Evolutionary conservation across 2,113 vertebrate species (phyloP).

Genomic region (Quiscalus mexicanus): DNA sequence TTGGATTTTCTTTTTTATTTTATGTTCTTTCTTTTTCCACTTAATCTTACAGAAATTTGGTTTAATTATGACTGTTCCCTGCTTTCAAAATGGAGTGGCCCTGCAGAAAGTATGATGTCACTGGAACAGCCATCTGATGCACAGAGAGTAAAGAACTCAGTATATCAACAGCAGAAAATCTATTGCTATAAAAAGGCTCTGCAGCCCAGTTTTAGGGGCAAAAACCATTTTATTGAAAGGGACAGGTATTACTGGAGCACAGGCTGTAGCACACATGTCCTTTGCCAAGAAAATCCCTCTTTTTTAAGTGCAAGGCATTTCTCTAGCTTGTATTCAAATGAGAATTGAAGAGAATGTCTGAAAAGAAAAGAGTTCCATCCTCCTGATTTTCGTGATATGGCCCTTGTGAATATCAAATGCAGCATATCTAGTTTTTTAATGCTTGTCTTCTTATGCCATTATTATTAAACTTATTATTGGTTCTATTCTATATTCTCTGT

Average conservation of each 20-base stretch:
- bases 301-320: not conserved
- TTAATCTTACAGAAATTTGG: not conserved
- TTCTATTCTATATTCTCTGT: not conserved
- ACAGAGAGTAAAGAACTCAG: not conserved
- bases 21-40: not conserved
- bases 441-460: not conserved
- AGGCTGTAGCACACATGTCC: not conserved
- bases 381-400: not conserved
- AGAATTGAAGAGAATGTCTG: not conserved
- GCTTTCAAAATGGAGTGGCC: not conserved
- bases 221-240: not conserved
- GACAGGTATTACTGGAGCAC: not conserved
- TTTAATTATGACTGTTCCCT: not conserved
- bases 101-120: not conserved
- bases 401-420: not conserved
- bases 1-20: not conserved
- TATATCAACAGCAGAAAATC: not conserved
- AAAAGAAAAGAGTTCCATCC: not conserved
- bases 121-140: not conserved
- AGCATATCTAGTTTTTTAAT: not conserved
- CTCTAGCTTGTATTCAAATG: not conserved
- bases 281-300: not conserved
- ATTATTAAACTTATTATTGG: not conserved
- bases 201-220: not conserved
- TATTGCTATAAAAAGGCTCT: not conserved